Evolutionary conservation across 2,888 invertebrate genomes (phyloP).

Genomic region (Polydesmus complanatus): DNA sequence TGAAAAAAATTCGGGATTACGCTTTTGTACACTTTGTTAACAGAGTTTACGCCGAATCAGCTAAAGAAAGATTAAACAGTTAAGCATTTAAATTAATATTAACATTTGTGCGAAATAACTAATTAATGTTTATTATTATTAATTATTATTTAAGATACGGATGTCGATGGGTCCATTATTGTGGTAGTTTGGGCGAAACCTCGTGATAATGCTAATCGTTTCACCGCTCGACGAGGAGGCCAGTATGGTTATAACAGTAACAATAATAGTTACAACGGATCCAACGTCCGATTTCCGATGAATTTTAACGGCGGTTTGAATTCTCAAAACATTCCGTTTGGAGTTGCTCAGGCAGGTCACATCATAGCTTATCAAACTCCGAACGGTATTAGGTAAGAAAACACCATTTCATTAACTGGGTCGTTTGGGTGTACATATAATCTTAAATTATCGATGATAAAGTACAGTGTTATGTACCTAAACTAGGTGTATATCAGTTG

Average conservation of each 20-base stretch:
- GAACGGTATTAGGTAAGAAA: not conserved
- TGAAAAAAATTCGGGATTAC: conserved; percentile 63
- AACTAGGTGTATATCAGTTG: too few relatives aligned
- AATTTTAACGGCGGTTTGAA: not conserved
- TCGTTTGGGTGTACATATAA: too few relatives aligned
- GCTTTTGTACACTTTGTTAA: conserved; percentile 58
- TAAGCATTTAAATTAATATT: too few relatives aligned
- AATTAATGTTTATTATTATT: too few relatives aligned
- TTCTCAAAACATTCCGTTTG: not conserved
- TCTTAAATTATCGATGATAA: too few relatives aligned
- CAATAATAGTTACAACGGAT: not conserved
- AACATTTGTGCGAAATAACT: not conserved
- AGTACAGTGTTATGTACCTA: too few relatives aligned
- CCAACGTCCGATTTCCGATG: not conserved
- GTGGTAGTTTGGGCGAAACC: conserved; percentile 25
- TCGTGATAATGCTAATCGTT: conserved; percentile 16
- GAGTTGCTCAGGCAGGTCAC: not conserved
- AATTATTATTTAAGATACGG: conserved; percentile 14
- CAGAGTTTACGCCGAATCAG: conserved; percentile 47
- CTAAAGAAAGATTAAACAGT: conserved; percentile 40
- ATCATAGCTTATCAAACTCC: not conserved
- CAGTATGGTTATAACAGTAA: too few relatives aligned
- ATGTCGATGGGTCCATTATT: conserved; percentile 21
- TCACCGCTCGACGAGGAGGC: not conserved
- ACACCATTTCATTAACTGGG: too few relatives aligned